These are phyloP conservation scores for Polylopha cassiicola DNA, from an alignment of 2,888 invertebrate species.

Conservation along the genomic window DNA sequence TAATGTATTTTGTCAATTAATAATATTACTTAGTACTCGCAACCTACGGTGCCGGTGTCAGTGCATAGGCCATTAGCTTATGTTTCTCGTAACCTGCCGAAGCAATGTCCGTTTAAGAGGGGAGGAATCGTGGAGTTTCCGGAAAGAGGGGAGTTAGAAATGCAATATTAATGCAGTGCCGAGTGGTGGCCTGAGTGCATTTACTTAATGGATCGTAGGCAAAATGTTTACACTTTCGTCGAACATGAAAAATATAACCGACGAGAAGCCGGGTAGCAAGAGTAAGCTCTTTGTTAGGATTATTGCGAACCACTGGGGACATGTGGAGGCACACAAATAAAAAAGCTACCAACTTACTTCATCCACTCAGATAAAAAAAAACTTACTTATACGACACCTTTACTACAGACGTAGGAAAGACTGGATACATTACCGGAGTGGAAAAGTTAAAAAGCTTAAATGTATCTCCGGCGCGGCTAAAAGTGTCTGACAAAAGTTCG, in stretches of 20 bases:
- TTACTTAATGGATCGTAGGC: constrained; percentile 73
- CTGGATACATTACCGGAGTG: constrained; percentile 76
- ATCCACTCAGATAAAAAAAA: constrained; percentile 60
- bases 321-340: constrained; percentile 56
- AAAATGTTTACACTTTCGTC: constrained; percentile 66
- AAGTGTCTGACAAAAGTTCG: constrained; percentile 78
- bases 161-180: constrained; percentile 80
- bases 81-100: constrained; percentile 41
- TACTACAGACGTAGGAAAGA: constrained; percentile 62
- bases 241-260: constrained; percentile 54
- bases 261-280: constrained; percentile 49
- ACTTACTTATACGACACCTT: constrained; percentile 65
- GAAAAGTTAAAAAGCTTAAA: constrained; percentile 78
- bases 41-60: constrained; percentile 2
- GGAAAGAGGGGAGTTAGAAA: constrained; percentile 63
- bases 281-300: constrained; percentile 57
- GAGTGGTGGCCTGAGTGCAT: constrained; percentile 69
- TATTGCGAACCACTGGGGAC: constrained; percentile 53
- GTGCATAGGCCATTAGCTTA: constrained; percentile 35
- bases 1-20: constrained; percentile 14
- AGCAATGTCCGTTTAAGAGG: constrained; percentile 42
- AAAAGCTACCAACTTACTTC: constrained; percentile 51
- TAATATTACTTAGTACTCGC: constrained; percentile 4
- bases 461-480: constrained; percentile 76
- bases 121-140: constrained; percentile 33